Evolutionary conservation across 2,888 invertebrate species (phyloP), one percentile per base, ranked within the genome.

Genomic region (Apotomis capreana): DNA sequence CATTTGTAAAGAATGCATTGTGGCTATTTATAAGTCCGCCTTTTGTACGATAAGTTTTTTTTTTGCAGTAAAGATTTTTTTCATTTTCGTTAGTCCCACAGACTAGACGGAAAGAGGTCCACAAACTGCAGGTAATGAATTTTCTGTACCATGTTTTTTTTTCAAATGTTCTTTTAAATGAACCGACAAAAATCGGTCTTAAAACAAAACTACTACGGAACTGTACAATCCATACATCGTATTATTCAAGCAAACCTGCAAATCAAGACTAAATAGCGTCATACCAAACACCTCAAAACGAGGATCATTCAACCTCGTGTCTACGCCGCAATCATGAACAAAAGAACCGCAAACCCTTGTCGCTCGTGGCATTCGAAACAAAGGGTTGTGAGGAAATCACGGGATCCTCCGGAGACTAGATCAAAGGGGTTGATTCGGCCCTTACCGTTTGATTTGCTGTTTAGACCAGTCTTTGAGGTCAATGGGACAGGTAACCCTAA

Each of bases 301-400:
- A 46, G 10, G 49, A 61, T 46, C 15, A 64, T 64, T 64, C 40
- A 44, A 37, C 46, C 5, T 15, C 46, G 15, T 3, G 37, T 64
- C 60, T 49, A 37, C 59, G 26, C 58, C 55, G 70, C 59, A 15
- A 65, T 65, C 65, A 55, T 12, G 65, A 70, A 65, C 65, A 65
- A 70, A 49, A 55, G 59, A 55, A 26, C 54, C 46, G 46, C 63
- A 10, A 12, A 36, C 49, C 64, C 61, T 46, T 26, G 57, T 69
- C 58, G 9, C 70, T 67, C 44, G 70, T 54, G 40, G 13, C 68
- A 44, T 40, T 51, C 13, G 68, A 69, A 73, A 76, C 70, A 73
- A 76, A 76, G 74, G 74, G 76, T 71, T 72, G n/a, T 15, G 60
- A 71, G 73, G 60, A 71, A 74, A 73, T 74, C 76, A 70, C 55